Percentiles rank a stretch among this genome's conserved stretches.
Evolutionary conservation across 2,113 vertebrate species (phyloP).

Genomic region (Puma concolor): DNA sequence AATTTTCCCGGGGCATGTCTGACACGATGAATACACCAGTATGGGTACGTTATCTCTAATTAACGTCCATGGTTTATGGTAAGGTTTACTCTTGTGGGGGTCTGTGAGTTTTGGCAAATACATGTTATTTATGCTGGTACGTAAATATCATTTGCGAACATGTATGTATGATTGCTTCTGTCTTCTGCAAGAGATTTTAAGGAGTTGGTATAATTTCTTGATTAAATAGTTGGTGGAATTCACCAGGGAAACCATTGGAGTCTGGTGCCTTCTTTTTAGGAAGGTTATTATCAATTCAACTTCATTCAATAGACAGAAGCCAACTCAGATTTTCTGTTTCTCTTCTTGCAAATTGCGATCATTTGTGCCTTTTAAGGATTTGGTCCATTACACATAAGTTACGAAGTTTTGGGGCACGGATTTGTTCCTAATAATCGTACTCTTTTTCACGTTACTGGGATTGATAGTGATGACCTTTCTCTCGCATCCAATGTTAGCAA

Average conservation of each 20-base stretch:
- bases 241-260: not conserved
- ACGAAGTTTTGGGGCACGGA: not conserved
- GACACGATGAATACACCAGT: not conserved
- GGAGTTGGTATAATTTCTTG: not conserved
- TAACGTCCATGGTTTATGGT: not conserved
- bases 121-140: too few relatives aligned
- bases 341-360: not conserved
- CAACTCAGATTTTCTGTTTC: not conserved
- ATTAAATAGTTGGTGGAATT: not conserved
- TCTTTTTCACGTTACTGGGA: not conserved
- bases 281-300: not conserved
- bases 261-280: not conserved
- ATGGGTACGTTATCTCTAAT: not conserved
- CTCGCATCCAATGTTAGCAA: not conserved
- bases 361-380: not conserved
- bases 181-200: not conserved
- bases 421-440: not conserved
- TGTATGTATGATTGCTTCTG: not conserved
- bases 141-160: not conserved
- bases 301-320: not conserved
- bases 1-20: not conserved
- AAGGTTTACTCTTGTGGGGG: not conserved
- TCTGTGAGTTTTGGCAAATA: not conserved
- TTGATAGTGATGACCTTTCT: too few relatives aligned
- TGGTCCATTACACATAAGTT: not conserved